phyloP scores from a whole-genome alignment of 2,113 vertebrate genomes.

The Scopus umbretta region DNA sequence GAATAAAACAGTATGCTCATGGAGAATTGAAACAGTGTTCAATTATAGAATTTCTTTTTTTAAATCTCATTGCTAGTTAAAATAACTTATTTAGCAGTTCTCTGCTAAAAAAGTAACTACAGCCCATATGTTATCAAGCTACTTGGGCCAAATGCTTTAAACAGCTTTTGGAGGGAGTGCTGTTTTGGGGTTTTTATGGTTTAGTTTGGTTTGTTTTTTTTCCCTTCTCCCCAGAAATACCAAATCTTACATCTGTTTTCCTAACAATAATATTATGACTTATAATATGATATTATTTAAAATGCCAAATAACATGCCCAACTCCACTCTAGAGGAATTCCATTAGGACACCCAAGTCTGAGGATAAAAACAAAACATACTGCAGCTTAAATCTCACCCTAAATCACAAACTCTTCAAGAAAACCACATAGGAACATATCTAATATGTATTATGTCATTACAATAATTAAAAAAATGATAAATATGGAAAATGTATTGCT shows the following conservation, averaged over 20 bases:
- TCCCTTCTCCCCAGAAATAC: not conserved
- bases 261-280: not conserved
- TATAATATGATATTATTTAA: not conserved
- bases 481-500: not conserved
- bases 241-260: not conserved
- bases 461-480: not conserved
- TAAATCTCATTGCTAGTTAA: not conserved
- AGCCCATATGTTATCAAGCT: not conserved
- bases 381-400: not conserved
- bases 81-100: not conserved
- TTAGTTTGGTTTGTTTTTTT: not conserved
- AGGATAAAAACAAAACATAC: not conserved
- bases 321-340: not conserved
- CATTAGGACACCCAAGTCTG: not conserved
- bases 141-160: too few relatives aligned
- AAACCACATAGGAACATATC: not conserved
- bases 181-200: not conserved
- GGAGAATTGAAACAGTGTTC: not conserved
- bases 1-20: not conserved
- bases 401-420: not conserved
- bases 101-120: not conserved
- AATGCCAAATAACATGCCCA: not conserved
- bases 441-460: not conserved
- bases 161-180: rapidly evolving
- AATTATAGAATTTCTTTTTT: not conserved